These are phyloP conservation scores for Nothobranchius kuhntae DNA, from an alignment of 2,113 vertebrate genomes.

Conservation along the genomic window DNA sequence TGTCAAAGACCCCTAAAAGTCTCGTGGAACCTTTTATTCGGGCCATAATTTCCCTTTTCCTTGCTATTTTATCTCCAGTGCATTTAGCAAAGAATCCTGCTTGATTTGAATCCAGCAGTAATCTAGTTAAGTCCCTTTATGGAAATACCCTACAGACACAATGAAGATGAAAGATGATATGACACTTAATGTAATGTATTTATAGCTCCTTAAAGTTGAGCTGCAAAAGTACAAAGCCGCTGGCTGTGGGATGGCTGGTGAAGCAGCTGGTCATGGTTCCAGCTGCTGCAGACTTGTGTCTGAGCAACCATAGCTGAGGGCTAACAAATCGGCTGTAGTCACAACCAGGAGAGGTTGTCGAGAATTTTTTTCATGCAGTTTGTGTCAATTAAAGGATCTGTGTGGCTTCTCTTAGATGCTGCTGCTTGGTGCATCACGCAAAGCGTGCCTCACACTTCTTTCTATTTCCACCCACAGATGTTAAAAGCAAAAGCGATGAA, in stretches of 20 bases:
- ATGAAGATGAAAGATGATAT: not conserved
- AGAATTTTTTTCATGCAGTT: no score
- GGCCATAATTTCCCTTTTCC: not conserved
- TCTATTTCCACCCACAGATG: no score
- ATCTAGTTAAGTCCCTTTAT: not conserved
- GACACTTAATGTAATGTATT: not conserved
- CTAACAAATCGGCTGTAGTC: not conserved
- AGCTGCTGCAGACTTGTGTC: conserved; percentile 1
- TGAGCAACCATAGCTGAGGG: conserved; percentile 19
- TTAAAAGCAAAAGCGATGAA: no score
- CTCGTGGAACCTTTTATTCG: not conserved
- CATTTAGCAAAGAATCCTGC: not conserved
- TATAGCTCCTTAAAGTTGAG: not conserved
- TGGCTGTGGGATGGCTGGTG: conserved; percentile 3
- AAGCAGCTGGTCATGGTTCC: conserved; percentile 16
- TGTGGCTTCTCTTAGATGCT: no score
- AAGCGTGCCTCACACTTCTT: no score
- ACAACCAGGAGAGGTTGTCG: not conserved
- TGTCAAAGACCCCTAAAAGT: not conserved
- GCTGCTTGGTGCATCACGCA: no score
- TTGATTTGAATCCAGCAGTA: not conserved
- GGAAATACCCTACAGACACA: not conserved
- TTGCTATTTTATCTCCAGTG: no score
- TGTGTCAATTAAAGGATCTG: no score
- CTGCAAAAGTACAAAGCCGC: not conserved